Conservation (phyloP, 1,140 invertebrate genomes). For the Capitella teleta region DNA sequence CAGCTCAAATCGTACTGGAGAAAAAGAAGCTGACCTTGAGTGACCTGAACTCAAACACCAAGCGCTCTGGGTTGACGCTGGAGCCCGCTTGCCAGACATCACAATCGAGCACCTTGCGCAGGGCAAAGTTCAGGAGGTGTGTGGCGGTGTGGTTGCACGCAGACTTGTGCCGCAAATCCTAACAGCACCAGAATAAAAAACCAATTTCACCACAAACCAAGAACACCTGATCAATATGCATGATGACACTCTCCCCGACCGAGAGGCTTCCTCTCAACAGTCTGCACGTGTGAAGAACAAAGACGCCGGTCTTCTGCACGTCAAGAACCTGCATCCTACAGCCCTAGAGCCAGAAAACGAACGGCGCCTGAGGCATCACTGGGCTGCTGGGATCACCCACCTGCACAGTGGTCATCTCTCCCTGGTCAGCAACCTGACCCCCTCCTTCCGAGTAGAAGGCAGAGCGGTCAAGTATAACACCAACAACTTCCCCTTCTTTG, state of each 20-base stretch:
- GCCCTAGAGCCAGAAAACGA: not conserved
- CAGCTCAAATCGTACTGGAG: no score
- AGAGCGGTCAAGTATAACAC: conserved; percentile 81
- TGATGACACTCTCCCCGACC: conserved; percentile 1
- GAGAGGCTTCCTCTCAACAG: not conserved
- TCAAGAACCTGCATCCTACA: not conserved
- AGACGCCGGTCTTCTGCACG: conserved; percentile 1
- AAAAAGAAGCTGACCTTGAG: no score
- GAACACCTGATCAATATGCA: conserved; percentile 2
- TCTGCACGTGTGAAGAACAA: not conserved
- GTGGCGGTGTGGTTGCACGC: conserved; percentile 82
- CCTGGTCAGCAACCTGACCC: conserved; percentile 95
- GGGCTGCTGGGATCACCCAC: not conserved
- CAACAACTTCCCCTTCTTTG: conserved; percentile 43
- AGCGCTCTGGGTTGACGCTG: conserved; percentile 2
- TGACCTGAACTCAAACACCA: conserved; percentile 9
- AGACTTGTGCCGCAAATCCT: not conserved
- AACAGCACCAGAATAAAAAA: not conserved
- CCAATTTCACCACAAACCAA: not conserved
- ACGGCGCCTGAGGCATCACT: not conserved
- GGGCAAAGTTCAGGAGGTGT: conserved; percentile 88
- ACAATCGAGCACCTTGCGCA: conserved; percentile 56
- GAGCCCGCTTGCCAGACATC: conserved; percentile 11
- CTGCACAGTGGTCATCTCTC: conserved; percentile 31
- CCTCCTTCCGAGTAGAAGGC: conserved; percentile 91